Evolutionary conservation across 2,797 vertebrate species (phyloP), one percentile per base, ranked within the genome.

Genomic region (Acestrorhynchus altus): DNA sequence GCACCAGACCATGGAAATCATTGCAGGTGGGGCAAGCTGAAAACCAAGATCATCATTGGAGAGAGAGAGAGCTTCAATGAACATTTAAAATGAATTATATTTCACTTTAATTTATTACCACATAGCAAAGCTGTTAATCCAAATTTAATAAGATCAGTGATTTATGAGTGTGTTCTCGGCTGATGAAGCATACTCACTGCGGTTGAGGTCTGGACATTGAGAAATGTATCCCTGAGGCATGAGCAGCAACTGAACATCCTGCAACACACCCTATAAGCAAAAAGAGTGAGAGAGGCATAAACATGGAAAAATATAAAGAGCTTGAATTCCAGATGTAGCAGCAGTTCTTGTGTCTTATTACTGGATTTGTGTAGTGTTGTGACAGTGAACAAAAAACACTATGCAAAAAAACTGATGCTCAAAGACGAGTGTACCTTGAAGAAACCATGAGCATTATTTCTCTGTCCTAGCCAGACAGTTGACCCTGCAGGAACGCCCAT

Each of bases 121-220:
- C 39, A 18, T 5, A 35, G 11, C 47, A 52, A 8, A 44, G 31
- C 4, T 15, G 8, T 63, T 52, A 22, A 64, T 63, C 18, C 20
- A 70, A 39, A 22, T n/a, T 26, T 22, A 54, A 52, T 44, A 26
- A 54, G 24, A 44, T 1, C 4, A 20, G 6, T 57, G 28, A 72
- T 64, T 16, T 56, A 31, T 65, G 39, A 72, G 28, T 3, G 15
- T 72, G 16, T 78, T 13, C 26, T 26, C 16, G 35, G 59, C 57
- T 51, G 22, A 46, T 18, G 42, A 20, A 12, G 18, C 24, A 47
- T 79, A 95, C 98, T 96, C 92, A 99, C 98, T 99, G 91, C 96
- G 96, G 93, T 99, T 99, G 79, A 99, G 96, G 90, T 99, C 98
- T 56, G 98, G 98, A 87, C 98, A 99, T 88, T 99, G 98, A 76